Percentiles rank a stretch among this genome's conserved stretches.
Conservation (phyloP, 1,140 invertebrate species). For the Drosophila serrata region DNA sequence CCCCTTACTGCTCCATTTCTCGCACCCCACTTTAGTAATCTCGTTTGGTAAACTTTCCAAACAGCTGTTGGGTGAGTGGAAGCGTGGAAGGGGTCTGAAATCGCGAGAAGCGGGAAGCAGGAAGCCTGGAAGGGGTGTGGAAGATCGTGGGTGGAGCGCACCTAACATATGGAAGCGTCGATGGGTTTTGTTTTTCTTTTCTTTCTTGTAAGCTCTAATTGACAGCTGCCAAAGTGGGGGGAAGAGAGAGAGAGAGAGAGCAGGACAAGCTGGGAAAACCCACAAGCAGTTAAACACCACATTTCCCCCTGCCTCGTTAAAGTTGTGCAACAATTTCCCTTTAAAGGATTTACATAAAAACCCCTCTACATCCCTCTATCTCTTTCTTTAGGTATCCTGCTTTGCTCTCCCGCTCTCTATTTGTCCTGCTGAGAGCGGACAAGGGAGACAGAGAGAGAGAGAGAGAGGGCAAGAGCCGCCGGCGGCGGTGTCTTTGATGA, state of each 20-base stretch:
- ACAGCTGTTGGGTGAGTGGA: slow-evolving; percentile 42
- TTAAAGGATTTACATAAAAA: slow-evolving; percentile 70
- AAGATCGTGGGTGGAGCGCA: slow-evolving; percentile 21
- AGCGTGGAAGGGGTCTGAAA: slow-evolving; percentile 12
- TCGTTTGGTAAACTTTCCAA: slow-evolving; percentile 53
- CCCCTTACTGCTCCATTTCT: not conserved
- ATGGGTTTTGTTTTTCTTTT: slow-evolving; percentile 16
- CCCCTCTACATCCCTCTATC: not conserved
- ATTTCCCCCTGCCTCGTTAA: slow-evolving; percentile 29
- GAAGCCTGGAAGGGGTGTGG: not conserved
- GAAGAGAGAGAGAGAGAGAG: not conserved
- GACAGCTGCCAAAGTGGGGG: slow-evolving; percentile 51
- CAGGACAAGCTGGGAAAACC: slow-evolving; percentile 39
- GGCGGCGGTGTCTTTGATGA: slow-evolving; percentile 56
- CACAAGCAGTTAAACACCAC: slow-evolving; percentile 36
- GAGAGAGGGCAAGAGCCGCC: slow-evolving; percentile 23
- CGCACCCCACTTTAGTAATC: slow-evolving; percentile 31
- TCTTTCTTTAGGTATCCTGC: slow-evolving; percentile 65
- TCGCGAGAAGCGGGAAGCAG: slow-evolving; percentile 2
- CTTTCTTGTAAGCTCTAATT: slow-evolving; percentile 62
- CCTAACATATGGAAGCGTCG: slow-evolving; percentile 49
- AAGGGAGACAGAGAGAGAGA: slow-evolving; percentile 3
- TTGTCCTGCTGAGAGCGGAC: not conserved
- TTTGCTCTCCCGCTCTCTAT: slow-evolving; percentile 18
- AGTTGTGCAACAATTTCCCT: slow-evolving; percentile 78